These are phyloP conservation scores for Seriola rivoliana DNA, from an alignment of 2,113 vertebrate genomes.

Conservation along the genomic window DNA sequence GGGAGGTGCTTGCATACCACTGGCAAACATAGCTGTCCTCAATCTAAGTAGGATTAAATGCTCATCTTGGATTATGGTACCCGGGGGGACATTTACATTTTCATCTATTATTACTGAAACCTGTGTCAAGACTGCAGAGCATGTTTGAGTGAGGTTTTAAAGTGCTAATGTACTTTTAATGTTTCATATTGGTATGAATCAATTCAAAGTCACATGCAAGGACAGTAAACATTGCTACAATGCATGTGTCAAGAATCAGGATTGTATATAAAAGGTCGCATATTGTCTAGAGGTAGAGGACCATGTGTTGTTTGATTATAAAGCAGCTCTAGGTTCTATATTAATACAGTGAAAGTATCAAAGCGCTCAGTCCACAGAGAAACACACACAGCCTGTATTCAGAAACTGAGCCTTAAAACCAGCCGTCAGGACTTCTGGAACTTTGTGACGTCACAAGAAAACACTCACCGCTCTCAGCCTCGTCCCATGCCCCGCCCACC, in stretches of 20 bases:
- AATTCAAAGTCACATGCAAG: background rate
- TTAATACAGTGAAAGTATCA: too few relatives aligned
- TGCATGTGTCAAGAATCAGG: background rate
- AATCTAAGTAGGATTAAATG: slow-evolving; percentile 50
- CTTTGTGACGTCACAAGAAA: too few relatives aligned
- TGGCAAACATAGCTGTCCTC: slow-evolving; percentile 19
- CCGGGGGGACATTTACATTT: slow-evolving; percentile 33
- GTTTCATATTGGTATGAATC: background rate
- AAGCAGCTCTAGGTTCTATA: too few relatives aligned
- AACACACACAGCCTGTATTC: too few relatives aligned
- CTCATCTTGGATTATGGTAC: slow-evolving; percentile 54
- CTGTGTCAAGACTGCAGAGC: background rate
- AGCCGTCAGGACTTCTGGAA: too few relatives aligned
- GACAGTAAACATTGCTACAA: background rate
- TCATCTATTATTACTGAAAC: slow-evolving; percentile 23
- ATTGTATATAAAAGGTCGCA: background rate
- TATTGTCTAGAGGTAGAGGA: too few relatives aligned
- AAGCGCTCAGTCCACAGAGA: too few relatives aligned
- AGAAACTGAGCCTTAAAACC: too few relatives aligned
- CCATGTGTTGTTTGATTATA: too few relatives aligned
- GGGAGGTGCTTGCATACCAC: background rate
- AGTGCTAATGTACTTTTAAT: background rate
- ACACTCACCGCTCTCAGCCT: too few relatives aligned
- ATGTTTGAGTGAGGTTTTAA: too few relatives aligned
- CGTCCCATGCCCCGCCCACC: too few relatives aligned